phyloP scores from a whole-genome alignment of 2,797 vertebrate species.

The Molothrus ater region DNA sequence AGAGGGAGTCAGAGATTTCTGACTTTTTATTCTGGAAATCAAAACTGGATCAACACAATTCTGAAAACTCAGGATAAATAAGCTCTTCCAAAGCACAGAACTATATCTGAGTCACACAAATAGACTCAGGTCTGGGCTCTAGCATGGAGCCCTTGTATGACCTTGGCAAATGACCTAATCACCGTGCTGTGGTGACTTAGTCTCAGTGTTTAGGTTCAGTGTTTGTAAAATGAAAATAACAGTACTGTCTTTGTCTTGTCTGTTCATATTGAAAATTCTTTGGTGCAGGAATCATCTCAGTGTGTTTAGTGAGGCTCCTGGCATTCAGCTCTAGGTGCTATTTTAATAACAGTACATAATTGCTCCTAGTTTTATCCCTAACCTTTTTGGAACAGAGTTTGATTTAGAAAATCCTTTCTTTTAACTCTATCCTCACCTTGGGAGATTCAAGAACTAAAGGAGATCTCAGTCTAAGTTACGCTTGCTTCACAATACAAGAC shows the following conservation, averaged over 20 bases:
- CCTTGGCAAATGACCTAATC: conserved; percentile 30
- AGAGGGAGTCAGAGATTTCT: not conserved
- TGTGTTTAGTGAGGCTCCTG: conserved; percentile 13
- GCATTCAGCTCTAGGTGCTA: conserved; percentile 18
- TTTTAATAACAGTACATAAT: conserved; percentile 51
- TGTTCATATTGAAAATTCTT: conserved; percentile 52
- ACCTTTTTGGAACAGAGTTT: not conserved
- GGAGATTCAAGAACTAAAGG: not conserved
- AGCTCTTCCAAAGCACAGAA: not conserved
- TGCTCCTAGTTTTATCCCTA: conserved; percentile 30
- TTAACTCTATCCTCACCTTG: conserved; percentile 6
- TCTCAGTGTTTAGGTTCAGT: not conserved
- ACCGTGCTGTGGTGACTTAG: not conserved
- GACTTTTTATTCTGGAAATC: not conserved
- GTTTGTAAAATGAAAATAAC: conserved; percentile 41
- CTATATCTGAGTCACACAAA: not conserved
- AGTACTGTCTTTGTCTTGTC: conserved; percentile 54
- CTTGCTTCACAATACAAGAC: not conserved
- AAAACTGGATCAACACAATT: not conserved
- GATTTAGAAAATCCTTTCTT: conserved; percentile 31
- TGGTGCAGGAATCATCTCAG: conserved; percentile 20
- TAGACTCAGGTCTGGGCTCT: not conserved
- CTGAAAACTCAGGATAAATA: not conserved
- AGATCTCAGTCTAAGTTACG: not conserved
- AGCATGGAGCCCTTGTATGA: not conserved